These are phyloP conservation scores for Heteromormyrus szaboi DNA, from an alignment of 2,797 vertebrate genomes.

Conservation along the genomic window DNA sequence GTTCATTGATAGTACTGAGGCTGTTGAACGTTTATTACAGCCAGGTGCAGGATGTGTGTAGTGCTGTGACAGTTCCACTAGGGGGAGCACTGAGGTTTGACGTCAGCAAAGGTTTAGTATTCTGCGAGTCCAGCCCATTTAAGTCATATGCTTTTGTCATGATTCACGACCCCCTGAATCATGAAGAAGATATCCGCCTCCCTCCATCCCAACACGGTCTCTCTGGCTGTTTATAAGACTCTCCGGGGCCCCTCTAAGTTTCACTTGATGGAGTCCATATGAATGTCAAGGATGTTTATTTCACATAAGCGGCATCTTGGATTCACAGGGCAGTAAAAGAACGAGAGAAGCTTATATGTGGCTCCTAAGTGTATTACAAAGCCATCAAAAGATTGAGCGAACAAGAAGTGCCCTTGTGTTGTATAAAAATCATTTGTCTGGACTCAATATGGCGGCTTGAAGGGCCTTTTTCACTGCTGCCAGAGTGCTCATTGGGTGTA, in stretches of 20 bases:
- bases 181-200: neutral
- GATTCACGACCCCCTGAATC: slow-evolving; percentile 9
- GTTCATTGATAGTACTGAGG: neutral
- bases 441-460: neutral
- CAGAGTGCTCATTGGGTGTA: neutral
- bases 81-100: neutral
- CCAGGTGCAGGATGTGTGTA: neutral
- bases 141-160: slow-evolving; percentile 8
- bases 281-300: slow-evolving; percentile 40
- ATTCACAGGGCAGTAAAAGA: slow-evolving; percentile 37
- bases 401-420: slow-evolving; percentile 3
- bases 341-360: slow-evolving; percentile 38
- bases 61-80: neutral
- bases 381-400: slow-evolving; percentile 37
- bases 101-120: neutral
- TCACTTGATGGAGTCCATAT: slow-evolving; percentile 31
- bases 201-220: neutral
- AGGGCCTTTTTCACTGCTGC: neutral
- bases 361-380: slow-evolving; percentile 44
- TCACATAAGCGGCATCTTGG: slow-evolving; percentile 26
- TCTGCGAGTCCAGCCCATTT: neutral
- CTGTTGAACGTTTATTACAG: neutral
- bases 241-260: slow-evolving; percentile 14
- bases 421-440: slow-evolving; percentile 20
- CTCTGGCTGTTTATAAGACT: slow-evolving; percentile 28